phyloP scores from a whole-genome alignment of 2,888 invertebrate species.

The Caradrina kadenii region DNA sequence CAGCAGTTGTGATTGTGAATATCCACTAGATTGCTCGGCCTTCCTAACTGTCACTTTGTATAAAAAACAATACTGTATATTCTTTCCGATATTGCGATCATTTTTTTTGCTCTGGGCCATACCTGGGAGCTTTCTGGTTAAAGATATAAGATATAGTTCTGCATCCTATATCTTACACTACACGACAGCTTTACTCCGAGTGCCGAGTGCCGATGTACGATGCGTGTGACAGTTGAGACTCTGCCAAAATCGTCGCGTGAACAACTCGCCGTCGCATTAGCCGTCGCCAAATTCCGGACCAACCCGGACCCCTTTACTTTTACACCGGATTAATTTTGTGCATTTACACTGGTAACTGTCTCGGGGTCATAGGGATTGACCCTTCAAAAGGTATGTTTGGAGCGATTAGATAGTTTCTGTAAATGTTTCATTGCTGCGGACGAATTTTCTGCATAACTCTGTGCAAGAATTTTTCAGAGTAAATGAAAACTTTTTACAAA shows the following conservation, averaged over 20 bases:
- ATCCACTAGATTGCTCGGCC: too few species aligned
- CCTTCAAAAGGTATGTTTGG: slow-evolving; percentile 19
- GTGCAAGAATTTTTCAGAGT: neutral
- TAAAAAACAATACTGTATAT: too few species aligned
- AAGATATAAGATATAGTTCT: neutral
- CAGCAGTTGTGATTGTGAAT: too few species aligned
- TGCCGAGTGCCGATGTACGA: slow-evolving; percentile 76
- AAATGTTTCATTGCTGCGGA: neutral
- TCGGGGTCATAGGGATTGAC: slow-evolving; percentile 19
- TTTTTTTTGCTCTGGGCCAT: too few species aligned
- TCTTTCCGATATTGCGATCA: too few species aligned
- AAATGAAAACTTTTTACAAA: neutral
- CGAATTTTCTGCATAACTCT: neutral
- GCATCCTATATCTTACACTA: slow-evolving; percentile 60
- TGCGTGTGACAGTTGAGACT: slow-evolving; percentile 88
- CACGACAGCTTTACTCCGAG: slow-evolving; percentile 28
- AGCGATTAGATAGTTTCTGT: slow-evolving; percentile 30
- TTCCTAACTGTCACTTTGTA: too few species aligned
- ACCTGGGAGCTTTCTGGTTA: too few species aligned
- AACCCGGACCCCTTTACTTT: slow-evolving; percentile 49
- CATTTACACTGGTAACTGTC: slow-evolving; percentile 39
- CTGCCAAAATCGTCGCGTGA: slow-evolving; percentile 85
- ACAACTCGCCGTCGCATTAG: slow-evolving; percentile 80
- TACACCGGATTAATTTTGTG: slow-evolving; percentile 52
- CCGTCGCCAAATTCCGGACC: slow-evolving; percentile 74